Conservation (phyloP, 1,140 invertebrate genomes). For the Bombyx mori region DNA sequence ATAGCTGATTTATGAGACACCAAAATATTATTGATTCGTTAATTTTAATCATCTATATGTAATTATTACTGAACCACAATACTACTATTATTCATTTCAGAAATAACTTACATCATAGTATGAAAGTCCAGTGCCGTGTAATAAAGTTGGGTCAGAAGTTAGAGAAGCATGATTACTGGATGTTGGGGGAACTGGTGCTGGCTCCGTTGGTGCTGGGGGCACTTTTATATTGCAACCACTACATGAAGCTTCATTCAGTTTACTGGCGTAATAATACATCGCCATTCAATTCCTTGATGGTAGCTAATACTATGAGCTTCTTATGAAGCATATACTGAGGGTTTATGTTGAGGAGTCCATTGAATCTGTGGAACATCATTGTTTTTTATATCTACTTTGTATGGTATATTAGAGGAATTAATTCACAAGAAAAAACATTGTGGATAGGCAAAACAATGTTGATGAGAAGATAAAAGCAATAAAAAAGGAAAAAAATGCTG, state of each 20-base stretch:
- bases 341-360: slow-evolving; percentile 30
- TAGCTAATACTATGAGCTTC: slow-evolving; percentile 27
- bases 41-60: no score
- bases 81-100: background rate
- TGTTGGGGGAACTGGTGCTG: slow-evolving; percentile 34
- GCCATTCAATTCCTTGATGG: slow-evolving; percentile 59
- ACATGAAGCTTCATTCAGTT: slow-evolving; percentile 68
- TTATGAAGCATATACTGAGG: slow-evolving; percentile 23
- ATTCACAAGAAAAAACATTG: no score
- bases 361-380: slow-evolving; percentile 8
- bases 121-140: slow-evolving; percentile 49
- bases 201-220: slow-evolving; percentile 39
- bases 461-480: no score
- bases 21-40: no score
- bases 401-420: no score
- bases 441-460: no score
- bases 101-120: slow-evolving; percentile 53
- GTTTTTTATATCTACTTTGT: background rate
- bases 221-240: slow-evolving; percentile 63
- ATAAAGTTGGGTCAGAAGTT: slow-evolving; percentile 32
- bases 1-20: no score
- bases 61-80: background rate
- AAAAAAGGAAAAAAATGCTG: no score
- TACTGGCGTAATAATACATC: slow-evolving; percentile 72
- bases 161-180: slow-evolving; percentile 36